phyloP scores from a whole-genome alignment of 1,140 invertebrate genomes.

The Holotrichia oblita region DNA sequence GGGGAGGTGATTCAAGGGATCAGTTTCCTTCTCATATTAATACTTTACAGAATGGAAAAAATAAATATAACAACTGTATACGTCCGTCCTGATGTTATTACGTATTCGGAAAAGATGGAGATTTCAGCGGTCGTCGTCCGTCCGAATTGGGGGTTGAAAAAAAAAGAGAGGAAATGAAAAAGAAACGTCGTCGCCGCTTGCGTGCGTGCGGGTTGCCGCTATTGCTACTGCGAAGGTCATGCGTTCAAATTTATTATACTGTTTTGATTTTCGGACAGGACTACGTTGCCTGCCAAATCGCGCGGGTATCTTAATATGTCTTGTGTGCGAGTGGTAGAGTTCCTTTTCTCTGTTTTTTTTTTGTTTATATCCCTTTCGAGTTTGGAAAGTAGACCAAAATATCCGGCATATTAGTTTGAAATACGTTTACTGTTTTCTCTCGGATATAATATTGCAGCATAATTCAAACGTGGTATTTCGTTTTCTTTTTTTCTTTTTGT shows the following conservation, averaged over 20 bases:
- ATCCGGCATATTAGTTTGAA: background rate
- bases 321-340: background rate
- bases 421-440: slow-evolving; percentile 30
- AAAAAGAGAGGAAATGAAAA: slow-evolving; percentile 19
- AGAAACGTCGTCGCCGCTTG: background rate
- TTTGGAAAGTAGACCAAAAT: slow-evolving; percentile 22
- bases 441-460: background rate
- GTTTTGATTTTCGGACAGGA: slow-evolving; percentile 28
- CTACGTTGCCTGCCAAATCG: background rate
- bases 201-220: background rate
- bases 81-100: slow-evolving; percentile 9
- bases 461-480: background rate
- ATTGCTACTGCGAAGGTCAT: slow-evolving; percentile 8
- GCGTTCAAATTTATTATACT: slow-evolving; percentile 21
- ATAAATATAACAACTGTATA: slow-evolving; percentile 34
- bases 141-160: background rate
- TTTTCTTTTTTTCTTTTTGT: too few relatives aligned
- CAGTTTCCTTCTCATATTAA: slow-evolving; percentile 33
- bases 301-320: slow-evolving; percentile 19
- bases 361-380: slow-evolving; percentile 28
- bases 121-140: slow-evolving; percentile 4
- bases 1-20: slow-evolving; percentile 7
- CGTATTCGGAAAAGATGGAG: slow-evolving; percentile 20
- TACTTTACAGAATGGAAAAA: slow-evolving; percentile 35
- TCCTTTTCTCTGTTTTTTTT: background rate